Evolutionary conservation across 2,797 vertebrate genomes (phyloP).

Genomic region (Urocyon cinereoargenteus): DNA sequence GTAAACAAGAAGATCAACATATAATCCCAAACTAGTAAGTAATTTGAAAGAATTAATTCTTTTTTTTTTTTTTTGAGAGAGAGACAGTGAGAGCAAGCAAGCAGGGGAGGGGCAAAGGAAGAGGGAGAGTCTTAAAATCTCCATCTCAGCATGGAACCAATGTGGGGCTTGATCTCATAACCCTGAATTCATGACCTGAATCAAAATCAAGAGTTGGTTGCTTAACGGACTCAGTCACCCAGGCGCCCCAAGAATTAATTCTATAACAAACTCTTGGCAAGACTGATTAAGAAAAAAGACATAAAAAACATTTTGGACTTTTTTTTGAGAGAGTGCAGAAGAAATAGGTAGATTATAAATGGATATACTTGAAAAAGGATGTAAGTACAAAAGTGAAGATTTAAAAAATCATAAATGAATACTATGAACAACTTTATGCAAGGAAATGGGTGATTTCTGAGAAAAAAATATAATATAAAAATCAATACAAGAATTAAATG

Average conservation of each 20-base stretch:
- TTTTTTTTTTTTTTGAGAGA: background rate
- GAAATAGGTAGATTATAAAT: background rate
- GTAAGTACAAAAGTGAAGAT: background rate
- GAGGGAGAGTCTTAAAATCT: background rate
- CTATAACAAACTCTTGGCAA: background rate
- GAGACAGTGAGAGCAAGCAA: background rate
- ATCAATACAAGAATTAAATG: background rate
- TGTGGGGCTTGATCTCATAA: background rate
- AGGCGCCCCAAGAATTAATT: background rate
- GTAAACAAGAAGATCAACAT: background rate
- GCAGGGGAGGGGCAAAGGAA: background rate
- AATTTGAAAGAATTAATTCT: constrained; percentile 9
- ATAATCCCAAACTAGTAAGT: constrained; percentile 5
- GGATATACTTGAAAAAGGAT: background rate
- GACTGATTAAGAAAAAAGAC: background rate
- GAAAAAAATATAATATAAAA: constrained; percentile 15
- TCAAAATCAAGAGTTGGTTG: background rate
- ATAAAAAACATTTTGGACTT: background rate
- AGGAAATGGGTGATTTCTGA: background rate
- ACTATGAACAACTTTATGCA: background rate
- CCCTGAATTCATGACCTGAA: background rate
- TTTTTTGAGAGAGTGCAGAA: background rate
- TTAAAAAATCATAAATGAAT: background rate
- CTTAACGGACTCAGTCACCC: background rate
- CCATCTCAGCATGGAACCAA: background rate